Evolutionary conservation across 2,797 vertebrate species (phyloP).

Genomic region (Trachurus trachurus): DNA sequence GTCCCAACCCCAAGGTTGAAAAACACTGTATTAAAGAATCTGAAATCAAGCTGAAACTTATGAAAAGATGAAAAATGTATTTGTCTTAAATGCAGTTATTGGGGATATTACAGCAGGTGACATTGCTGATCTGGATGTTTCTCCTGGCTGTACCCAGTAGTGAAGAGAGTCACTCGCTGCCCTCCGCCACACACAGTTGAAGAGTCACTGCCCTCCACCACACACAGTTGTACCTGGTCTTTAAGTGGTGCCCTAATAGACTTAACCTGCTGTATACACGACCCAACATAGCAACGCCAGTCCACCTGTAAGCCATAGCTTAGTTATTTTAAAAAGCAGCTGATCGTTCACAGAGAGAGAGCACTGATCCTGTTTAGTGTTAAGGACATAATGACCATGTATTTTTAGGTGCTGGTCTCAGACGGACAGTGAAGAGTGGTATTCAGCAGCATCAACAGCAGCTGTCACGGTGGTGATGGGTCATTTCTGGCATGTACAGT

Average conservation of each 20-base stretch:
- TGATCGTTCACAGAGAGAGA: slow-evolving; percentile 65
- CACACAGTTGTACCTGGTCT: slow-evolving; percentile 31
- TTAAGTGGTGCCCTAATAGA: slow-evolving; percentile 61
- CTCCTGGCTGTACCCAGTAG: slow-evolving; percentile 1
- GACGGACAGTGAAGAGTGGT: slow-evolving; percentile 58
- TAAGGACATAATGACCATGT: slow-evolving; percentile 78
- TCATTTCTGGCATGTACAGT: background rate
- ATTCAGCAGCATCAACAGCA: slow-evolving; percentile 39
- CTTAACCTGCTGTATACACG: slow-evolving; percentile 58
- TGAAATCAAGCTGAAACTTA: background rate
- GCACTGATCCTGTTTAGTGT: slow-evolving; percentile 84
- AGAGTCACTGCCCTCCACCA: slow-evolving; percentile 3
- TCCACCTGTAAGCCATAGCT: slow-evolving; percentile 70
- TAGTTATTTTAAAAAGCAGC: slow-evolving; percentile 79
- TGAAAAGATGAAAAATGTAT: background rate
- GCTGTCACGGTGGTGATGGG: background rate
- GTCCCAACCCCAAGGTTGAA: no score
- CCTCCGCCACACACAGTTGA: slow-evolving; percentile 8
- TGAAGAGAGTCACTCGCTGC: background rate
- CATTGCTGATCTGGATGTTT: slow-evolving; percentile 8
- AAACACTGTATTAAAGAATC: background rate
- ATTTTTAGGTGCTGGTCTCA: slow-evolving; percentile 78
- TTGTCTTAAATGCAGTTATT: background rate
- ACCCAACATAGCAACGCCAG: slow-evolving; percentile 36
- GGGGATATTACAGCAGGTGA: background rate